Conservation (phyloP, 2,113 vertebrate species). For the Tragelaphus strepsiceros region DNA sequence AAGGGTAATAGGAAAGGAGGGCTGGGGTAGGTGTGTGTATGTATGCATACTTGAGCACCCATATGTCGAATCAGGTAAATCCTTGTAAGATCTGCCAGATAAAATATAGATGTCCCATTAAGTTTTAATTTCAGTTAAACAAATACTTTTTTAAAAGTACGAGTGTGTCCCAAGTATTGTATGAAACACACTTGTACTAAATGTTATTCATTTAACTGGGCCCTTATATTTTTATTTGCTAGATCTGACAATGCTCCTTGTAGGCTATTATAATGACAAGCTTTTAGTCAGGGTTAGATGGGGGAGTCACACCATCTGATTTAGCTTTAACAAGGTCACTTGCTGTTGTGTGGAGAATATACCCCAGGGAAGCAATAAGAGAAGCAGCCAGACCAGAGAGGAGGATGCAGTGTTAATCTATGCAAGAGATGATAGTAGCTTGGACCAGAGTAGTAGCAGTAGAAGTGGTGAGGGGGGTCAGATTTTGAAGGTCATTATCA, state of each 20-base stretch:
- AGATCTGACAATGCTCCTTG: not conserved
- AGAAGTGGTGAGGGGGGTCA: not conserved
- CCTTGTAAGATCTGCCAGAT: not conserved
- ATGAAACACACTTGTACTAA: not conserved
- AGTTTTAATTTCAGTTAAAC: not conserved
- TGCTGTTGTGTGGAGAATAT: not conserved
- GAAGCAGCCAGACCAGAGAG: not conserved
- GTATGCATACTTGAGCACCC: not conserved
- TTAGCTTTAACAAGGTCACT: constrained; percentile 8
- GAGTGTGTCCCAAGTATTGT: not conserved
- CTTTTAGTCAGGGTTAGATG: not conserved
- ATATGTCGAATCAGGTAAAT: not conserved
- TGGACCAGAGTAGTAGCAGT: not conserved
- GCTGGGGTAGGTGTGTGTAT: not conserved
- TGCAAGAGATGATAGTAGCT: not conserved
- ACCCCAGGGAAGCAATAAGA: not conserved
- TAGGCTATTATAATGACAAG: not conserved
- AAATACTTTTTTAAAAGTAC: not conserved
- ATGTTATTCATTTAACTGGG: not conserved
- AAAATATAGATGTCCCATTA: not conserved
- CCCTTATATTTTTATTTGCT: not conserved
- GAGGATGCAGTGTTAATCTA: not conserved
- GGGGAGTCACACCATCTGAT: not conserved
- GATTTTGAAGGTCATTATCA: not conserved
- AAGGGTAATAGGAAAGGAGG: not conserved